A percentile compares a stretch with the other conserved stretches of the same genome.
phyloP scores from a whole-genome alignment of 2,888 invertebrate species.

The Boloria selene region DNA sequence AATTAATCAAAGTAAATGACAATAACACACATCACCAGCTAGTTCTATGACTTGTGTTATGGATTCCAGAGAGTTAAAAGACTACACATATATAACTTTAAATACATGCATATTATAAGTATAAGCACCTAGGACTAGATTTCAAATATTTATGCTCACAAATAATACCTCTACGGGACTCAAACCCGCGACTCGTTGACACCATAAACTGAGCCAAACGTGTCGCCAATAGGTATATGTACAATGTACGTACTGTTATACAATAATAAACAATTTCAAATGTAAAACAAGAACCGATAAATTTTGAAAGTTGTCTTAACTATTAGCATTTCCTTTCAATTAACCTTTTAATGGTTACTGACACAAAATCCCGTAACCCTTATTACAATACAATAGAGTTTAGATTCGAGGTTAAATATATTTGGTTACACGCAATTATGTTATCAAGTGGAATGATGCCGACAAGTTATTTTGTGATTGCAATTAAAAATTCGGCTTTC shows the following conservation, averaged over 20 bases:
- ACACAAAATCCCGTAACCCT: constrained; percentile 14
- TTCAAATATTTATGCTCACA: no score
- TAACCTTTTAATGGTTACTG: constrained; percentile 34
- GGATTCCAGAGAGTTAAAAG: no score
- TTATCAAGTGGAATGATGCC: constrained; percentile 39
- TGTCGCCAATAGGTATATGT: neutral
- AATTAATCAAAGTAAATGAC: no score
- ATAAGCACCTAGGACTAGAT: no score
- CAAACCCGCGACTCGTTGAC: neutral
- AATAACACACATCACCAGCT: no score
- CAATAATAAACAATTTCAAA: constrained; percentile 32
- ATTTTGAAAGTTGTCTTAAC: constrained; percentile 55
- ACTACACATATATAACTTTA: no score
- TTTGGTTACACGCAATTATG: constrained; percentile 41
- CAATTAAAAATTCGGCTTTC: constrained; percentile 53
- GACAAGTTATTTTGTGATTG: constrained; percentile 48
- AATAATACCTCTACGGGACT: neutral
- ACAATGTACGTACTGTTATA: constrained; percentile 12
- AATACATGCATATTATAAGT: no score
- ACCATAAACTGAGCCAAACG: no score
- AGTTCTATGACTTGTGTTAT: no score
- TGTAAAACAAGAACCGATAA: constrained; percentile 47
- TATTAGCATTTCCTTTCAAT: constrained; percentile 44
- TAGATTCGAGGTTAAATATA: constrained; percentile 27
- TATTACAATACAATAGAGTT: constrained; percentile 38